These are phyloP conservation scores for Podotricha telesiphe DNA, from an alignment of 2,888 invertebrate genomes.

Conservation along the genomic window DNA sequence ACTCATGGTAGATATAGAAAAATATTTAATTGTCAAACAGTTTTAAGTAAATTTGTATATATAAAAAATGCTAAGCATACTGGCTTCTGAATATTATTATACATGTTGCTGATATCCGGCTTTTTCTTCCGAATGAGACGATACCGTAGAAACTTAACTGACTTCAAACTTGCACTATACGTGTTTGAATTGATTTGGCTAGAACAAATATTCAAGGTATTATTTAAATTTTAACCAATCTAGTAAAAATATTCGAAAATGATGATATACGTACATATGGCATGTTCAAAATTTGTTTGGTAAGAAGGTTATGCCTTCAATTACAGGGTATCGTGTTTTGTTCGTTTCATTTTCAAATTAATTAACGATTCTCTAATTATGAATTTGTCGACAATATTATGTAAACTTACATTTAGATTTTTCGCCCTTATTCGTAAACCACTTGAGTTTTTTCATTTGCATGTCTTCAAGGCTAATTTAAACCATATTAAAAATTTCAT, in stretches of 20 bases:
- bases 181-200: neutral
- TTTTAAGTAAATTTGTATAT: constrained; percentile 24
- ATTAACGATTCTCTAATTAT: constrained; percentile 54
- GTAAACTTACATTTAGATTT: constrained; percentile 49
- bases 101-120: constrained; percentile 25
- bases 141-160: constrained; percentile 15
- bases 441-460: constrained; percentile 35
- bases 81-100: constrained; percentile 21
- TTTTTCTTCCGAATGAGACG: constrained; percentile 25
- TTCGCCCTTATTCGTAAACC: constrained; percentile 60
- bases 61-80: constrained; percentile 28
- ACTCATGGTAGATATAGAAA: constrained; percentile 11
- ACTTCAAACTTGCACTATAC: neutral
- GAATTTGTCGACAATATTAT: constrained; percentile 72
- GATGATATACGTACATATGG: constrained; percentile 44
- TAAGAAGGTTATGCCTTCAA: constrained; percentile 52
- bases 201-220: too few relatives aligned
- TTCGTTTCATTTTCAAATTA: constrained; percentile 50
- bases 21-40: constrained; percentile 24
- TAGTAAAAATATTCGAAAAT: constrained; percentile 1
- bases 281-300: constrained; percentile 41
- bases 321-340: constrained; percentile 68
- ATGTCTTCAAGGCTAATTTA: constrained; percentile 18
- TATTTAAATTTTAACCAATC: constrained; percentile 1
- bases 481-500: neutral